phyloP scores from a whole-genome alignment of 2,113 vertebrate species.

The Chiloscyllium plagiosum region DNA sequence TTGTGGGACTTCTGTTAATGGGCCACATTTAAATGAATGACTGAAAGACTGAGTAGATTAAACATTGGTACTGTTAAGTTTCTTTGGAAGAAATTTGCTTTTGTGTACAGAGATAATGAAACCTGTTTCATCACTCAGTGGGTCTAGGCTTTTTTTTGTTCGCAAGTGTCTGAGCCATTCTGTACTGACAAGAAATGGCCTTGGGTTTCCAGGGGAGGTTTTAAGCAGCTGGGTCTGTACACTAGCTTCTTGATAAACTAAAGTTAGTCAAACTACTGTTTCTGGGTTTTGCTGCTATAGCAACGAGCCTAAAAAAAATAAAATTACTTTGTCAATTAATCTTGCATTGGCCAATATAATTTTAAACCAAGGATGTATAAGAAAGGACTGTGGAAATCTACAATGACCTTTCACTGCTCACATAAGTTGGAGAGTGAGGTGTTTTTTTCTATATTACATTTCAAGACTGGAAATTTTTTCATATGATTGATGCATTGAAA shows the following conservation, averaged over 20 bases:
- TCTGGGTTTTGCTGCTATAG: slow-evolving; percentile 11
- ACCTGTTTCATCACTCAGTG: slow-evolving; percentile 11
- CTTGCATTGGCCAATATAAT: background rate
- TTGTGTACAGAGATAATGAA: background rate
- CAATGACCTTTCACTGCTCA: slow-evolving; percentile 5
- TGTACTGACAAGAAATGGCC: background rate
- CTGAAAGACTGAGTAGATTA: background rate
- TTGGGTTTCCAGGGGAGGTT: slow-evolving; percentile 20
- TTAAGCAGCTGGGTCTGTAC: background rate
- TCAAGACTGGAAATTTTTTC: background rate
- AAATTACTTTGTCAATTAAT: slow-evolving; percentile 20
- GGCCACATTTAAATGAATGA: background rate
- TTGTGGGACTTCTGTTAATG: background rate
- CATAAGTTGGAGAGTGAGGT: background rate
- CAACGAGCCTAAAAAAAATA: background rate
- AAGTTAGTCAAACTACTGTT: slow-evolving; percentile 5
- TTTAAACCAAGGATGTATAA: background rate
- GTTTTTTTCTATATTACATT: background rate
- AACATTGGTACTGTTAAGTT: background rate
- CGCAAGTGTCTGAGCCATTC: slow-evolving; percentile 12
- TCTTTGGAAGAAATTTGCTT: slow-evolving; percentile 24
- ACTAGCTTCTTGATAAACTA: background rate
- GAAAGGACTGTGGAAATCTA: background rate
- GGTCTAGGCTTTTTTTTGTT: background rate
- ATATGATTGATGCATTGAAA: background rate